Evolutionary conservation across 2,113 vertebrate species (phyloP), one percentile per base, ranked within the genome.

Genomic region (Condylura cristata): DNA sequence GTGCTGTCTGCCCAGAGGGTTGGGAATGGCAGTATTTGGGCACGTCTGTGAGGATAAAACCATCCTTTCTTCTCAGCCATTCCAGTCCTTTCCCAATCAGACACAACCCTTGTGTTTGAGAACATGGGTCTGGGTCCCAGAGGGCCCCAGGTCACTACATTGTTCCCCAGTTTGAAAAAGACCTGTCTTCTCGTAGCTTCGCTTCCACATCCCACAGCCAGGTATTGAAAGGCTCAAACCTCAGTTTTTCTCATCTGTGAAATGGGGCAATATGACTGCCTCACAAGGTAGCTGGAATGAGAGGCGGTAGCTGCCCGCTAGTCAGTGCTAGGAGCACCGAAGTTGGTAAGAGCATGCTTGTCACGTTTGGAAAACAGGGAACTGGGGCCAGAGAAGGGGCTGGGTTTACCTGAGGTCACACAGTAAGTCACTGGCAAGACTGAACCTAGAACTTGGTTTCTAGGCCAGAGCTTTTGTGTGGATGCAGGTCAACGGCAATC

Each of bases 361-460:
- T 46, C 46, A 66, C 13, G 11, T 63, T 80, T 46, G 44, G n/a
- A 44, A 74, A 58, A 12, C 22, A 44, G 60, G 61, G 85, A 96
- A 92, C 74, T 22, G 89, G 96, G 83, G 95, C 70, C 72, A 93
- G 5, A 0, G 78, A 92, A 79, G 58, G 56, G 16, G 66, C 58
- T 14, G 26, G 68, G 63, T 41, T 37, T 58, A 56, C n/a, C 68
- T 46, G 5, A 79, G 71, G 48, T 86, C 39, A 75, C 26, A 39
- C 10, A 83, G 48, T 58, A 61, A 85, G 26, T 41, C 41, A 0
- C 0, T 70, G 82, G 65, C 48, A 90, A 74, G 53, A 32, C 87
- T 84, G 75, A 11, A 1, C 61, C 72, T 18, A n/a, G 34, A 61
- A 41, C 39, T 32, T 44, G 12, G 46, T 46, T 53, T 87, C 71